phyloP scores from a whole-genome alignment of 2,888 invertebrate species.

The Limnephilus rhombicus region DNA sequence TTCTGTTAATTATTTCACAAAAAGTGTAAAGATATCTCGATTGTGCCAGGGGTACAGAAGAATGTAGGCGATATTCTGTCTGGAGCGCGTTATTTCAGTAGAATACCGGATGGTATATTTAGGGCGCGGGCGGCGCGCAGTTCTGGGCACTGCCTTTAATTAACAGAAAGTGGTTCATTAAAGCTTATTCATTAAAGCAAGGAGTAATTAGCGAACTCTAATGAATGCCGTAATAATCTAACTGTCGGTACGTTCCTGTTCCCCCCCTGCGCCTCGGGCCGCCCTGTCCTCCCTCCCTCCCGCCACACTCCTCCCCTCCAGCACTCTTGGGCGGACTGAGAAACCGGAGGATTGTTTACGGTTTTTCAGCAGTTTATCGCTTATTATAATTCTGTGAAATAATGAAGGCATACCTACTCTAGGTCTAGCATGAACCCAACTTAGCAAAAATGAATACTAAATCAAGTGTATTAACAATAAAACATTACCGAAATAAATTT shows the following conservation, averaged over 20 bases:
- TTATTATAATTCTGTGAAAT: not conserved
- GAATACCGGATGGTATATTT: slow-evolving; percentile 59
- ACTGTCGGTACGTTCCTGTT: slow-evolving; percentile 70
- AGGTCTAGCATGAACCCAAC: not conserved
- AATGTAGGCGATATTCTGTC: slow-evolving; percentile 39
- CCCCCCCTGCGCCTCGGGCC: slow-evolving; percentile 42
- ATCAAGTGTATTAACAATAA: not conserved
- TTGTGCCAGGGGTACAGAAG: slow-evolving; percentile 32
- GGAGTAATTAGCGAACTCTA: slow-evolving; percentile 93
- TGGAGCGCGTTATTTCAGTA: slow-evolving; percentile 58
- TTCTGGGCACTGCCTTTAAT: slow-evolving; percentile 84
- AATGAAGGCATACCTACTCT: not conserved
- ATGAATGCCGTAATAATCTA: slow-evolving; percentile 90
- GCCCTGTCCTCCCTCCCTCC: not conserved
- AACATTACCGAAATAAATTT: not conserved
- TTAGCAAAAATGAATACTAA: not conserved
- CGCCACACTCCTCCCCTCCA: not conserved
- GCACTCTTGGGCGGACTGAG: slow-evolving; percentile 26
- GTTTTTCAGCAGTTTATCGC: slow-evolving; percentile 44
- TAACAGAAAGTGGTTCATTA: slow-evolving; percentile 95
- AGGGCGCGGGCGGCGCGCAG: slow-evolving; percentile 66
- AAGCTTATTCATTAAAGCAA: slow-evolving; percentile 94
- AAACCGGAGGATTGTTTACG: slow-evolving; percentile 33
- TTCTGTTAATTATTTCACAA: slow-evolving; percentile 1
- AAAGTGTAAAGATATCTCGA: slow-evolving; percentile 20